These are phyloP conservation scores for Aurelia aurita complex sp. Pacific DNA, from an alignment of 30 jellyfish, hydroid and myxozoan genomes.

Conservation along the genomic window DNA sequence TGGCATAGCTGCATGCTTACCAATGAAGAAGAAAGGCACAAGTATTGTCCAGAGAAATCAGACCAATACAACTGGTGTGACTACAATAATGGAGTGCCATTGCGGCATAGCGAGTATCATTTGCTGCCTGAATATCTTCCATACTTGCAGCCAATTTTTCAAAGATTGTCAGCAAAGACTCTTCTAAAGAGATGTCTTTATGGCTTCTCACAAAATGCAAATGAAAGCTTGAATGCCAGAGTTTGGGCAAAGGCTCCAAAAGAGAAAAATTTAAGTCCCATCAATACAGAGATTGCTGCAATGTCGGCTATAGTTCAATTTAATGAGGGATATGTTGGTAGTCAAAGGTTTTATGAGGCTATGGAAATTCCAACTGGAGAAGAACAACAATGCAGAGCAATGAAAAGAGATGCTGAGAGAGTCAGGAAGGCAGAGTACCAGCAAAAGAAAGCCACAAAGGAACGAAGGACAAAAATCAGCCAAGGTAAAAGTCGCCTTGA, in stretches of 20 bases:
- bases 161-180: not conserved
- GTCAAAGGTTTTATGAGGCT: too few relatives aligned
- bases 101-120: conserved; percentile 8
- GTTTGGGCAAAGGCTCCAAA: not conserved
- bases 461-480: not conserved
- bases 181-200: not conserved
- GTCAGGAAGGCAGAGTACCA: not conserved
- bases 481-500: not conserved
- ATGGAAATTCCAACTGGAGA: not conserved
- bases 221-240: not conserved
- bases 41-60: conserved; percentile 36
- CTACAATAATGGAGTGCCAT: conserved; percentile 3
- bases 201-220: not conserved
- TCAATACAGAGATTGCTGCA: not conserved
- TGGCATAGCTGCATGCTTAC: conserved; percentile 14
- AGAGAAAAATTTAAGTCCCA: not conserved
- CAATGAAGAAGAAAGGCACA: conserved; percentile 19
- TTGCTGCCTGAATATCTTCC: conserved; percentile 6
- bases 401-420: too few relatives aligned
- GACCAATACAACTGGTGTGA: conserved; percentile 55
- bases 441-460: not conserved
- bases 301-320: not conserved
- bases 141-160: not conserved
- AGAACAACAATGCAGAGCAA: not conserved
- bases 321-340: not conserved